Percentiles rank a stretch among this genome's conserved stretches.
phyloP scores from a whole-genome alignment of 2,113 vertebrate species.

The Elanus axillaris region DNA sequence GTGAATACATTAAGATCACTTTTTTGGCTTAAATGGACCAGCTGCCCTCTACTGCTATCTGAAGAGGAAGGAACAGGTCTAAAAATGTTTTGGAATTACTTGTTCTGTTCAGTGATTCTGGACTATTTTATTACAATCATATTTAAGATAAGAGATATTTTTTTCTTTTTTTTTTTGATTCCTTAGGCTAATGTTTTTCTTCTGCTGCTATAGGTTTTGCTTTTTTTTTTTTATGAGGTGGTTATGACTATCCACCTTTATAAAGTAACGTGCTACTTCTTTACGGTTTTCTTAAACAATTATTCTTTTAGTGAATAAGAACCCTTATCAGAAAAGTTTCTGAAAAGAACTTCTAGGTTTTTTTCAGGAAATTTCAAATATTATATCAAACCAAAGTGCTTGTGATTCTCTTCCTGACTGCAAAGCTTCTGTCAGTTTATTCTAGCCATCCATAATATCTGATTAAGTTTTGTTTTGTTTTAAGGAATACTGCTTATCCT shows the following conservation, averaged over 20 bases:
- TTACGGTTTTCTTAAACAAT: background rate
- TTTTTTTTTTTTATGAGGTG: background rate
- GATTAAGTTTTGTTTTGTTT: background rate
- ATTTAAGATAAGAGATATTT: background rate
- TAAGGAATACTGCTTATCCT: background rate
- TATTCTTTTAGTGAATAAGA: background rate
- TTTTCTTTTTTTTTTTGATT: background rate
- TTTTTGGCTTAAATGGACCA: background rate
- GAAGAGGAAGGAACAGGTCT: background rate
- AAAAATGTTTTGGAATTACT: background rate
- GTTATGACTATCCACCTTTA: background rate
- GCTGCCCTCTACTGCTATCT: background rate
- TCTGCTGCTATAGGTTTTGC: background rate
- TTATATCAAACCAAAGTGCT: background rate
- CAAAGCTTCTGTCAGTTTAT: background rate
- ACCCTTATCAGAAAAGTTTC: background rate
- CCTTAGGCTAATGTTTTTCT: background rate
- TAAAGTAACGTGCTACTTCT: background rate
- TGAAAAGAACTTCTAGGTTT: background rate
- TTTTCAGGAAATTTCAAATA: background rate
- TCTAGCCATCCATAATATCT: background rate
- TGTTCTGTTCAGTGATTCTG: background rate
- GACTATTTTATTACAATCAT: background rate
- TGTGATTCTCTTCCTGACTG: background rate
- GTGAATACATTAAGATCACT: background rate